phyloP scores from a whole-genome alignment of 1,140 invertebrate genomes.

The Oryctes rhinoceros region DNA sequence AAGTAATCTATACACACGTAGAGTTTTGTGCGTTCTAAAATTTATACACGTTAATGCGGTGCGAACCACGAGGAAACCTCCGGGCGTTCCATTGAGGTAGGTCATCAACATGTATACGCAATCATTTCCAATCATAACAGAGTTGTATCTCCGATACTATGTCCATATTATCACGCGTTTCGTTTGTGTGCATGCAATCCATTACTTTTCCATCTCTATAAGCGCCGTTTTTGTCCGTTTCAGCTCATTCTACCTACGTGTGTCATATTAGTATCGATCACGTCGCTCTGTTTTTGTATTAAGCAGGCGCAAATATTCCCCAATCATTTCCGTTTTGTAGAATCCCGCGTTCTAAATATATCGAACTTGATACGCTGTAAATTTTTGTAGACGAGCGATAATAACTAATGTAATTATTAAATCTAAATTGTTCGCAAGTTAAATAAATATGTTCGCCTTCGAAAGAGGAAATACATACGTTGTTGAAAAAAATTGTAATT shows the following conservation, averaged over 20 bases:
- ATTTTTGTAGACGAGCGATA: not conserved
- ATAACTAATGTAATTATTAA: too few relatives aligned
- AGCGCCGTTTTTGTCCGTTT: slow-evolving; percentile 14
- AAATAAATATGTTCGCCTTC: too few relatives aligned
- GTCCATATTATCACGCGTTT: not conserved
- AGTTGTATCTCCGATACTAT: not conserved
- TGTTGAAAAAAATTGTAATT: too few relatives aligned
- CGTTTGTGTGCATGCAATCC: not conserved
- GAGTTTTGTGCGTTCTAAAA: slow-evolving; percentile 34
- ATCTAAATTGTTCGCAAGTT: too few relatives aligned
- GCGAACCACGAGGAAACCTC: slow-evolving; percentile 13
- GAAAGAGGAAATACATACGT: too few relatives aligned
- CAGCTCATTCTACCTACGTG: not conserved
- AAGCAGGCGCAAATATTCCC: slow-evolving; percentile 27
- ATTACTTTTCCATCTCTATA: not conserved
- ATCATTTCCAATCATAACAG: slow-evolving; percentile 8
- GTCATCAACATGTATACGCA: slow-evolving; percentile 7
- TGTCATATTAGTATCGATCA: slow-evolving; percentile 26
- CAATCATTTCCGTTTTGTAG: slow-evolving; percentile 12
- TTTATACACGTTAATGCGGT: slow-evolving; percentile 25
- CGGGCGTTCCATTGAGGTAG: slow-evolving; percentile 19
- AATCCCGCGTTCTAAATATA: slow-evolving; percentile 8
- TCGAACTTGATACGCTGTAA: not conserved
- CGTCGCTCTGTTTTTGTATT: slow-evolving; percentile 18
- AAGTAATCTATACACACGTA: not conserved